Conservation (phyloP, 2,797 vertebrate species). For the Sebastiscus tertius region DNA sequence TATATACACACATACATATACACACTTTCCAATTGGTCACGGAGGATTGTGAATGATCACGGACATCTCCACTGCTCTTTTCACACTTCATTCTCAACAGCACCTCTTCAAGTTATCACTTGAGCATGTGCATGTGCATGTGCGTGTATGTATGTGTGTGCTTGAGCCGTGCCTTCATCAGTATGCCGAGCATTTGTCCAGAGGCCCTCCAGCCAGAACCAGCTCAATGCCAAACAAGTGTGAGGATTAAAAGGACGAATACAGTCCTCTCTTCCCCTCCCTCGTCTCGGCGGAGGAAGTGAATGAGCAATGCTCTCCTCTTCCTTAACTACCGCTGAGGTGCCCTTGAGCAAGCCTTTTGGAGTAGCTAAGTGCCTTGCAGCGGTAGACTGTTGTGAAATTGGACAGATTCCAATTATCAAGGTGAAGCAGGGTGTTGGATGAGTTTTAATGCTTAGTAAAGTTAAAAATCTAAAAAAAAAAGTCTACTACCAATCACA, state of each 20-base stretch:
- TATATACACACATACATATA: not conserved
- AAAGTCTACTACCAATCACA: not conserved
- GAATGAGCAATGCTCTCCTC: conserved; percentile 46
- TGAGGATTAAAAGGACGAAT: conserved; percentile 73
- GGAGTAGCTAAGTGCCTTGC: conserved; percentile 4
- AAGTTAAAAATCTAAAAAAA: conserved; percentile 8
- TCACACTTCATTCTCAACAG: conserved; percentile 57
- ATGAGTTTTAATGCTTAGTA: not conserved
- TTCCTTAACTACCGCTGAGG: conserved; percentile 60
- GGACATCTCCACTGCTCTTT: conserved; percentile 36
- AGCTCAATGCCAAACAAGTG: conserved; percentile 80
- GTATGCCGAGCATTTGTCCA: conserved; percentile 73
- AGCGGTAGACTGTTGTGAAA: conserved; percentile 19
- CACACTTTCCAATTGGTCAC: conserved; percentile 13
- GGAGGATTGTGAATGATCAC: conserved; percentile 29
- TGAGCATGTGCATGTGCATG: conserved; percentile 4
- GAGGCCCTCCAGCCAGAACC: conserved; percentile 70
- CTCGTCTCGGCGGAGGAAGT: conserved; percentile 51
- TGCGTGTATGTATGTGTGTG: conserved; percentile 7
- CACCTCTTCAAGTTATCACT: conserved; percentile 53
- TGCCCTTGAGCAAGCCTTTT: conserved; percentile 66
- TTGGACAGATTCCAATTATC: conserved; percentile 20
- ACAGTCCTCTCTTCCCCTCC: conserved; percentile 53
- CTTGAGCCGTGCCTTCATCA: conserved; percentile 55
- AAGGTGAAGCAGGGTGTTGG: not conserved